Evolutionary conservation across 2,888 invertebrate genomes (phyloP).

Genomic region (Nomada fabriciana): DNA sequence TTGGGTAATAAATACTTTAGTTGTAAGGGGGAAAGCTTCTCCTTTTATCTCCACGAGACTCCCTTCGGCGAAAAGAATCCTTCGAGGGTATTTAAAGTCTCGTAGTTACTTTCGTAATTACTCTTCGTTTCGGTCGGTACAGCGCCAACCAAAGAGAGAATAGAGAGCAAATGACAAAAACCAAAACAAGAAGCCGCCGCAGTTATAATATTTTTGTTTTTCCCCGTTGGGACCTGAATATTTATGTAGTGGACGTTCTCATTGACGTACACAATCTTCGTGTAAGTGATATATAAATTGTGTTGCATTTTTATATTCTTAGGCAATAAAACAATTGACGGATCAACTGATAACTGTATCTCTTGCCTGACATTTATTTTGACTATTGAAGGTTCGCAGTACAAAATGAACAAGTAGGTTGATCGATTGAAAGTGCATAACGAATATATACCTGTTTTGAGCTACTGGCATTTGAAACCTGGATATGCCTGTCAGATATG

Average conservation of each 20-base stretch:
- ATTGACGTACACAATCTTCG: slow-evolving; percentile 25
- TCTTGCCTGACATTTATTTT: too few relatives aligned
- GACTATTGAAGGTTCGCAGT: too few relatives aligned
- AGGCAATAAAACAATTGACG: too few relatives aligned
- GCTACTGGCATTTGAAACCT: too few relatives aligned
- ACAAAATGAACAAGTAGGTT: too few relatives aligned
- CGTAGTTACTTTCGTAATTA: slow-evolving; percentile 57
- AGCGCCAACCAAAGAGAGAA: slow-evolving; percentile 1
- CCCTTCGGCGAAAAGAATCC: slow-evolving; percentile 36
- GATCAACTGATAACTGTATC: neutral
- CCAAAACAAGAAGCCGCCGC: slow-evolving; percentile 5
- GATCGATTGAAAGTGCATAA: too few relatives aligned
- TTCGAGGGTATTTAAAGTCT: slow-evolving; percentile 55
- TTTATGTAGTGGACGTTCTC: slow-evolving; percentile 38
- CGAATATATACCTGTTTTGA: too few relatives aligned
- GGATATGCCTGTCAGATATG: too few relatives aligned
- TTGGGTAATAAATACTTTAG: slow-evolving; percentile 49
- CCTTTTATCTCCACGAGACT: neutral
- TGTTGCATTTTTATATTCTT: neutral
- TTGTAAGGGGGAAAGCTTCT: slow-evolving; percentile 24
- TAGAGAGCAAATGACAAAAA: neutral
- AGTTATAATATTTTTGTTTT: slow-evolving; percentile 30
- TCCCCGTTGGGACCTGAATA: slow-evolving; percentile 32
- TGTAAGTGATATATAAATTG: neutral
- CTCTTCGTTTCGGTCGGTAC: slow-evolving; percentile 37